Evolutionary conservation across 2,797 vertebrate species (phyloP).

Genomic region (Poecilia velifera): DNA sequence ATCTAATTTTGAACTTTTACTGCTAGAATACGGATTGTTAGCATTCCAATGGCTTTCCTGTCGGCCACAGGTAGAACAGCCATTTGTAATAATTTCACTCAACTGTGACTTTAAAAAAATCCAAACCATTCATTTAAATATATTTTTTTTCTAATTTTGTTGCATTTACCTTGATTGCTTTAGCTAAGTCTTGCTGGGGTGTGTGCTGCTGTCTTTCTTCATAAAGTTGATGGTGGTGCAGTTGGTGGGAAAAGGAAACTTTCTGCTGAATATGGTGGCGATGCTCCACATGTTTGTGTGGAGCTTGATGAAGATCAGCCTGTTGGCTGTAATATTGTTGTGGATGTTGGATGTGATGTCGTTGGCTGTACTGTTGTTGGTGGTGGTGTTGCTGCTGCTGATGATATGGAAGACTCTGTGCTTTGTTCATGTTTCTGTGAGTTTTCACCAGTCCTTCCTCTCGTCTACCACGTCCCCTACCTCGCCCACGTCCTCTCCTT

Average conservation of each 20-base stretch:
- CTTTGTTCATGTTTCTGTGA: slow-evolving; percentile 76
- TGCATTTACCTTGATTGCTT: slow-evolving; percentile 86
- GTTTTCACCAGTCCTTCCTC: slow-evolving; percentile 76
- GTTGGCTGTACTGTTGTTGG: slow-evolving; percentile 67
- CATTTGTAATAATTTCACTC: background rate
- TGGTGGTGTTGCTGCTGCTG: slow-evolving; percentile 68
- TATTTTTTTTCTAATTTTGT: background rate
- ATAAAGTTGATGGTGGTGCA: slow-evolving; percentile 65
- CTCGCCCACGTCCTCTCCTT: slow-evolving; percentile 85
- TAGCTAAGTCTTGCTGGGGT: slow-evolving; percentile 80
- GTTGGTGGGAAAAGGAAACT: slow-evolving; percentile 59
- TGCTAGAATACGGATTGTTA: background rate
- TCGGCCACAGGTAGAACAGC: background rate
- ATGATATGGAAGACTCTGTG: slow-evolving; percentile 72
- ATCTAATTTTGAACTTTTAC: no score
- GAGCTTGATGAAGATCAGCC: slow-evolving; percentile 57
- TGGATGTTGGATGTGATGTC: slow-evolving; percentile 66
- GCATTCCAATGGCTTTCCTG: background rate
- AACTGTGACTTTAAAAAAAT: background rate
- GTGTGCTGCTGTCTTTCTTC: slow-evolving; percentile 57
- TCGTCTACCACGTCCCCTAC: slow-evolving; percentile 80
- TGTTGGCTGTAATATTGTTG: slow-evolving; percentile 66
- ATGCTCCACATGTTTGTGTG: slow-evolving; percentile 63
- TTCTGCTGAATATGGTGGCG: slow-evolving; percentile 59
- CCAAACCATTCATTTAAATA: background rate